Conservation (phyloP, 2,797 vertebrate genomes). For the Atherinosoma microstoma region DNA sequence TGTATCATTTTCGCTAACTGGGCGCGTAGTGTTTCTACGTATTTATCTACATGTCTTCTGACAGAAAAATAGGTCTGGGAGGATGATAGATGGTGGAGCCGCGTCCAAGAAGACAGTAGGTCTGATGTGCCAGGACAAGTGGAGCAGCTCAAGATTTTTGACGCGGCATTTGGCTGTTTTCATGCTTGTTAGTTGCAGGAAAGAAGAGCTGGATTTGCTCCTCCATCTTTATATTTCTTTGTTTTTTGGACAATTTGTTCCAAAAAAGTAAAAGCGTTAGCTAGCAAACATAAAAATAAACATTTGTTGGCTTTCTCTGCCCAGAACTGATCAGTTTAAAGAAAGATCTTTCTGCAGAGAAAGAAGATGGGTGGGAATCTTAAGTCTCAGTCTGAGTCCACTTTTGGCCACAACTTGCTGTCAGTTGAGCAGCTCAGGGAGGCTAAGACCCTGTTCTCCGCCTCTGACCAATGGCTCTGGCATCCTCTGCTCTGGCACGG, state of each 20-base stretch:
- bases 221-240: constrained; percentile 16
- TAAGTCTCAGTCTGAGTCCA: constrained; percentile 69
- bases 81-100: constrained; percentile 58
- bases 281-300: background rate
- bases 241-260: background rate
- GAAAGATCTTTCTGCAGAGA: constrained; percentile 59
- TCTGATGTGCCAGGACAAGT: constrained; percentile 62
- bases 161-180: constrained; percentile 45
- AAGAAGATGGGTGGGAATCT: constrained; percentile 78
- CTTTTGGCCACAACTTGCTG: constrained; percentile 76
- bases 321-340: constrained; percentile 44
- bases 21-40: constrained; percentile 25
- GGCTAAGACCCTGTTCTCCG: constrained; percentile 68
- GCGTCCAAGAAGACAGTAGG: constrained; percentile 60
- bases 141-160: constrained; percentile 46
- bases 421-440: constrained; percentile 75
- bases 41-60: constrained; percentile 61
- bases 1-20: constrained; percentile 47
- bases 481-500: constrained; percentile 79
- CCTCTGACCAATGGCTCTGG: constrained; percentile 84
- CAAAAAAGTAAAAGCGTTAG: background rate
- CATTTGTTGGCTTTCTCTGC: constrained; percentile 34
- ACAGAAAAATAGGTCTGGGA: constrained; percentile 60
- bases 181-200: constrained; percentile 8
- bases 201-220: constrained; percentile 20